A percentile compares a stretch with the other conserved stretches of the same genome.
These are phyloP conservation scores for Megastigmus dorsalis DNA, from an alignment of 2,888 invertebrate genomes.

Conservation along the genomic window DNA sequence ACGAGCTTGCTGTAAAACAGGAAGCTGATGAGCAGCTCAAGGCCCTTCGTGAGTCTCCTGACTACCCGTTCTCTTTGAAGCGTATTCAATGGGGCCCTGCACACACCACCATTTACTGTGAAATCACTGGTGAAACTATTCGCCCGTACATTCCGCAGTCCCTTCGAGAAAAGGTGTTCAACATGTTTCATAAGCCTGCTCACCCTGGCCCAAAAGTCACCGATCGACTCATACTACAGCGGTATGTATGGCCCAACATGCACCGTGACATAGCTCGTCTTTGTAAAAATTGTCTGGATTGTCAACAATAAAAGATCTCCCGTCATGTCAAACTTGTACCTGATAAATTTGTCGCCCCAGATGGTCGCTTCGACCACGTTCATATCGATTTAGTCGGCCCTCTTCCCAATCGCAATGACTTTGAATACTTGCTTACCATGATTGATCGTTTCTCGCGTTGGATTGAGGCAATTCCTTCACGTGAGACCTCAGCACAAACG, in stretches of 20 bases:
- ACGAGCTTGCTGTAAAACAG: not conserved
- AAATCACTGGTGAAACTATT: not conserved
- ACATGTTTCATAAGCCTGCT: not conserved
- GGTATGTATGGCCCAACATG: not conserved
- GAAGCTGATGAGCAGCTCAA: not conserved
- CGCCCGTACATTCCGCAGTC: not conserved
- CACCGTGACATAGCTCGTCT: not conserved
- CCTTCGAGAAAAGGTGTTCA: not conserved
- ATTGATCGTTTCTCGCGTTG: not conserved
- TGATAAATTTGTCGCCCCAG: not conserved
- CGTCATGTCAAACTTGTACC: not conserved
- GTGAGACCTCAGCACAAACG: slow-evolving; percentile 54
- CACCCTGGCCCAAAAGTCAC: not conserved
- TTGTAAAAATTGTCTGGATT: not conserved
- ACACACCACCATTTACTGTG: not conserved
- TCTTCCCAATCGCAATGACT: not conserved
- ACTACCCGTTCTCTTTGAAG: not conserved
- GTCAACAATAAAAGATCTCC: not conserved
- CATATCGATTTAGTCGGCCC: not conserved
- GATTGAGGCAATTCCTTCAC: not conserved
- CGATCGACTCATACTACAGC: not conserved
- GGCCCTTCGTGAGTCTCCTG: not conserved
- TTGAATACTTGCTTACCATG: not conserved
- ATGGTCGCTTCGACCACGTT: not conserved
- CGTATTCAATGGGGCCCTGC: not conserved